Evolutionary conservation across 2,888 invertebrate genomes (phyloP), one percentile per base, ranked within the genome.

Genomic region (Eupsilia transversa): DNA sequence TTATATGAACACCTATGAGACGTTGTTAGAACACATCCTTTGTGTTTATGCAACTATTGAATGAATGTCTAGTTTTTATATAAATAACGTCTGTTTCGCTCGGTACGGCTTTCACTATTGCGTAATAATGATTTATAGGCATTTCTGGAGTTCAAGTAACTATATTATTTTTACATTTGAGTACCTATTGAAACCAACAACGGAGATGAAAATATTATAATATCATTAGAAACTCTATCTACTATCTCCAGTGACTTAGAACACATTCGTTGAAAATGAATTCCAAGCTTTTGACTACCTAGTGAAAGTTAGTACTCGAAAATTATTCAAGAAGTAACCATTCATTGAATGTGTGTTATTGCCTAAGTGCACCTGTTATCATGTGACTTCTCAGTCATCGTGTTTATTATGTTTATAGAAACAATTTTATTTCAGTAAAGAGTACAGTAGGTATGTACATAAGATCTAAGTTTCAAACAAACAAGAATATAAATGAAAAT

Each of bases 11-110:
- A 54, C 27, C 14, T 14, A 14, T 17, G 17, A 54, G 67, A 74
- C 43, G 33, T 56, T 60, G 86, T 72, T 73, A 33, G 56, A 65
- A 75, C 59, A 67, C 68, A 78, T 77, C 71, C 73, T 84, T 80
- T 84, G 86, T 87, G 75, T 87, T 79, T 80, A 83, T 77, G 80
- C 80, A 87, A 84, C 74, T 75, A 65, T 69, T 72, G 71, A 73
- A 77, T 75, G 83, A 72, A 83, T 77, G 80, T 75, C 71, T 77
- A 79, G 79, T 85, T 86, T 82, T 85, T 86, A n/a, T n/a, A n/a
- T n/a, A 83, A 79, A 78, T 74, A 79, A 70, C 68, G 70, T 54
- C 70, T 80, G 75, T 84, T 77, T 77, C 79, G 72, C 79, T 72
- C 70, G 57, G 72, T 75, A 35, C 74, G 60, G 59, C 86, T 88